A percentile compares a stretch with the other conserved stretches of the same genome.
phyloP scores from a whole-genome alignment of 2,888 invertebrate genomes.

The Melanargia galathea region DNA sequence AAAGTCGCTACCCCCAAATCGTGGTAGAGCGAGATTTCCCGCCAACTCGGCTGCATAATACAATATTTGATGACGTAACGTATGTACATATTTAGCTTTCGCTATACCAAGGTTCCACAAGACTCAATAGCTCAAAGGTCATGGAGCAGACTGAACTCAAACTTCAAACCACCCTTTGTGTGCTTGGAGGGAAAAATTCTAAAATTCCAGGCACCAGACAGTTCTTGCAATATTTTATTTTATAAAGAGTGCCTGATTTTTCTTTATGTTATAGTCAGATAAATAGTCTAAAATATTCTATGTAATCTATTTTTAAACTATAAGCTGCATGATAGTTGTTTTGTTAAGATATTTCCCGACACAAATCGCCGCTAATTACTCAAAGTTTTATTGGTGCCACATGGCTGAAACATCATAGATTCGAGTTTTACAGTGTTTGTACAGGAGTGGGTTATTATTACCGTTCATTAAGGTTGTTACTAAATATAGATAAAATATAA shows the following conservation, averaged over 20 bases:
- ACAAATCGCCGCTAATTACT: conserved; percentile 44
- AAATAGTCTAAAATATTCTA: too few species aligned
- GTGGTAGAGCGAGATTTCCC: conserved; percentile 5
- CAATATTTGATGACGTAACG: not conserved
- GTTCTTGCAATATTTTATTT: too few species aligned
- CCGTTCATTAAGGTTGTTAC: conserved; percentile 35
- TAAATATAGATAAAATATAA: conserved; percentile 41
- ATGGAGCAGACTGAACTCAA: too few species aligned
- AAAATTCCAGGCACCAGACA: too few species aligned
- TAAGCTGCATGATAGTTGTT: conserved; percentile 1
- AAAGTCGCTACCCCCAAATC: not conserved
- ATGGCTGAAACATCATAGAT: conserved; percentile 53
- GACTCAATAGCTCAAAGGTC: too few species aligned
- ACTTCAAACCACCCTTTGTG: too few species aligned
- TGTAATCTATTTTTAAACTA: not conserved
- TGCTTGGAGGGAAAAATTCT: too few species aligned
- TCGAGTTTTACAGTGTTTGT: conserved; percentile 66
- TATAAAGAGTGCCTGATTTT: too few species aligned
- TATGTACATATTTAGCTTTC: not conserved
- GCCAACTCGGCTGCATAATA: conserved; percentile 7
- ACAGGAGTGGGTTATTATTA: conserved; percentile 50
- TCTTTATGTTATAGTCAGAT: too few species aligned
- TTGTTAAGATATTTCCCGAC: conserved; percentile 16
- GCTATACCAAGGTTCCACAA: too few species aligned
- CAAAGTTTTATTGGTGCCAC: conserved; percentile 62